A percentile compares a stretch with the other conserved stretches of the same genome.
Conservation (phyloP, 2,888 invertebrate genomes). For the Trissolcus brochymenae region DNA sequence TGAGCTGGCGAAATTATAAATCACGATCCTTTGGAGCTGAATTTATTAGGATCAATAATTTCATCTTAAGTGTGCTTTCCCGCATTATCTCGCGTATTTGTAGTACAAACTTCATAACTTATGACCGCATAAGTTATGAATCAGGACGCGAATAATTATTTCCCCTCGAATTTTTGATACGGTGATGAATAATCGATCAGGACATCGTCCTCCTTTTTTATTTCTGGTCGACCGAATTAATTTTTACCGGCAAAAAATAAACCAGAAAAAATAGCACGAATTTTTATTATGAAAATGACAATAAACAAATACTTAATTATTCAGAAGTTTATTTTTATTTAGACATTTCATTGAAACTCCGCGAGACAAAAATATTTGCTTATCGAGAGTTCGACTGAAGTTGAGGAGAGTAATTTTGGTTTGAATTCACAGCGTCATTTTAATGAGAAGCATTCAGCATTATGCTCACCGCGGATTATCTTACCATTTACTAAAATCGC, state of each 20-base stretch:
- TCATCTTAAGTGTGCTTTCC: slow-evolving; percentile 11
- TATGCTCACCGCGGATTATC: slow-evolving; percentile 33
- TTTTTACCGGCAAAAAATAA: no score
- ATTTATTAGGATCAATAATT: slow-evolving; percentile 18
- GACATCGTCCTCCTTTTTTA: no score
- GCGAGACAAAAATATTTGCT: not conserved
- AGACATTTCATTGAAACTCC: no score
- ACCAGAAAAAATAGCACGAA: no score
- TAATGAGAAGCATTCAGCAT: slow-evolving; percentile 49
- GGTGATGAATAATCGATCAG: no score
- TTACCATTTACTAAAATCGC: slow-evolving; percentile 49
- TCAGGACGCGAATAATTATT: slow-evolving; percentile 5
- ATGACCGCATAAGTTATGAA: slow-evolving; percentile 1
- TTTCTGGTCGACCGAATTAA: no score
- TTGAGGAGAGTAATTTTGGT: slow-evolving; percentile 40
- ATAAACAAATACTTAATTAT: no score
- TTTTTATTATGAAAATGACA: no score
- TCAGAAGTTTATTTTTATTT: no score
- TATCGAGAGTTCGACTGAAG: slow-evolving; percentile 19
- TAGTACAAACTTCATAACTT: slow-evolving; percentile 13
- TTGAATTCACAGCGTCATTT: slow-evolving; percentile 35
- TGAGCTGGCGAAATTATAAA: not conserved
- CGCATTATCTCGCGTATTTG: slow-evolving; percentile 9
- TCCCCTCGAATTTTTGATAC: not conserved
- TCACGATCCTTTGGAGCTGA: slow-evolving; percentile 4